Evolutionary conservation across 2,888 invertebrate species (phyloP).

Genomic region (Tipula confusa): DNA sequence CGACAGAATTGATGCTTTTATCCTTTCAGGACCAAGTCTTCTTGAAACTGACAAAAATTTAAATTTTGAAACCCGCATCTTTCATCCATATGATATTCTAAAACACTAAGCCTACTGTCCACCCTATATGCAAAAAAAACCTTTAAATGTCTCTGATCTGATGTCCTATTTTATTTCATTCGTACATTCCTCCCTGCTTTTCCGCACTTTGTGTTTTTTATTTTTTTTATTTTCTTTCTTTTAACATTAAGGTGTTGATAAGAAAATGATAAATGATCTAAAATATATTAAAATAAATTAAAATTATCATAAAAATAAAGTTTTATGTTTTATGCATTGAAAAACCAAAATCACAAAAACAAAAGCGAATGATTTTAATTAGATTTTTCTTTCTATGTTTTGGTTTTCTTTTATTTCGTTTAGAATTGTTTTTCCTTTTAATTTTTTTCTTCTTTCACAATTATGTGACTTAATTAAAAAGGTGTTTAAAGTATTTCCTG

Average conservation of each 20-base stretch:
- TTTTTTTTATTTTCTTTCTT: too few relatives aligned
- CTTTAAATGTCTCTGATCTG: background rate
- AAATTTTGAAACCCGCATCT: too few relatives aligned
- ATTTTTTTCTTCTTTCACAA: background rate
- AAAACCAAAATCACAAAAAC: background rate
- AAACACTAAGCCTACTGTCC: too few relatives aligned
- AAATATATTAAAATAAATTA: conserved; percentile 25
- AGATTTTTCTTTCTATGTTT: background rate
- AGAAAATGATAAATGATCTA: conserved; percentile 29
- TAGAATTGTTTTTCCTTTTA: background rate
- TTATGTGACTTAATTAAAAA: conserved; percentile 29
- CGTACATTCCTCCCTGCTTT: background rate
- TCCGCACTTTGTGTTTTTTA: background rate
- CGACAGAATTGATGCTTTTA: too few relatives aligned
- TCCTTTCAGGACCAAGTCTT: too few relatives aligned
- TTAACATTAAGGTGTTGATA: background rate
- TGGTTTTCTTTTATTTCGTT: background rate
- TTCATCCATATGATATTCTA: too few relatives aligned
- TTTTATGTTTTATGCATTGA: too few relatives aligned
- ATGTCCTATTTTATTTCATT: background rate
- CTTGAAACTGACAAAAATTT: too few relatives aligned
- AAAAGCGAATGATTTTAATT: background rate
- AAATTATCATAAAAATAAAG: conserved; percentile 10
- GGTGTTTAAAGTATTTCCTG: conserved; percentile 27
- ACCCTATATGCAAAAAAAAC: too few relatives aligned